Evolutionary conservation across 64 coral and sea anemone genomes (phyloP).

Genomic region (Actinia tenebrosa): DNA sequence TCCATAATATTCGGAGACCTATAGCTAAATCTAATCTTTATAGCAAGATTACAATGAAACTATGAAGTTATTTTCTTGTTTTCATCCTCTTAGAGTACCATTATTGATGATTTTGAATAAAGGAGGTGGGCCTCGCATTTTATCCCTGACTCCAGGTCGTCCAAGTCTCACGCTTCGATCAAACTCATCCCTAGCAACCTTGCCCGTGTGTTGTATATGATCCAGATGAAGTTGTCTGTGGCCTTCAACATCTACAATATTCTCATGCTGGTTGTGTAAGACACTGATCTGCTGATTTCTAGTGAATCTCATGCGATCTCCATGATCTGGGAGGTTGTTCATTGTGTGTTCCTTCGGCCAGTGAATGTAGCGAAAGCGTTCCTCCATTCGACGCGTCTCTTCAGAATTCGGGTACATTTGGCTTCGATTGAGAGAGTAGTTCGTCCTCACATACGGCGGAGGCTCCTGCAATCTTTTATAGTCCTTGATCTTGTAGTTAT

Average conservation of each 20-base stretch:
- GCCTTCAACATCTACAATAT: slow-evolving; percentile 60
- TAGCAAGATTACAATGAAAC: not conserved
- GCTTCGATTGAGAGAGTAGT: slow-evolving; percentile 56
- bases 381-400: slow-evolving; percentile 67
- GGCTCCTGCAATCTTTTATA: slow-evolving; percentile 75
- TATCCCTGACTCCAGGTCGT: slow-evolving; percentile 73
- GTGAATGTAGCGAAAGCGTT: slow-evolving; percentile 79
- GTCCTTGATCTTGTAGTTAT: slow-evolving; percentile 95
- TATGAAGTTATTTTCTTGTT: not conserved
- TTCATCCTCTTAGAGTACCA: slow-evolving; percentile 69
- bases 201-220: slow-evolving; percentile 53
- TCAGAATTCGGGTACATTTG: slow-evolving; percentile 80
- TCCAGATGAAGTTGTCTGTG: slow-evolving; percentile 64
- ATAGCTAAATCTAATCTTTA: no score
- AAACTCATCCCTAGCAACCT: slow-evolving; percentile 93
- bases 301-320: slow-evolving; percentile 82
- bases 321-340: slow-evolving; percentile 60
- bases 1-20: not conserved
- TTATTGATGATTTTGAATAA: slow-evolving; percentile 97
- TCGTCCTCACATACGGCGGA: slow-evolving; percentile 62
- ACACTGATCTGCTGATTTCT: slow-evolving; percentile 84
- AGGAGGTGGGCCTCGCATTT: slow-evolving; percentile 63
- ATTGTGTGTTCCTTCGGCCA: slow-evolving; percentile 80
- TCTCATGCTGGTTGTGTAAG: slow-evolving; percentile 66
- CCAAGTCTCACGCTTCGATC: slow-evolving; percentile 55